Evolutionary conservation across 92 coral and sea anemone species (phyloP).

Genomic region (Zoanthus gigantus): DNA sequence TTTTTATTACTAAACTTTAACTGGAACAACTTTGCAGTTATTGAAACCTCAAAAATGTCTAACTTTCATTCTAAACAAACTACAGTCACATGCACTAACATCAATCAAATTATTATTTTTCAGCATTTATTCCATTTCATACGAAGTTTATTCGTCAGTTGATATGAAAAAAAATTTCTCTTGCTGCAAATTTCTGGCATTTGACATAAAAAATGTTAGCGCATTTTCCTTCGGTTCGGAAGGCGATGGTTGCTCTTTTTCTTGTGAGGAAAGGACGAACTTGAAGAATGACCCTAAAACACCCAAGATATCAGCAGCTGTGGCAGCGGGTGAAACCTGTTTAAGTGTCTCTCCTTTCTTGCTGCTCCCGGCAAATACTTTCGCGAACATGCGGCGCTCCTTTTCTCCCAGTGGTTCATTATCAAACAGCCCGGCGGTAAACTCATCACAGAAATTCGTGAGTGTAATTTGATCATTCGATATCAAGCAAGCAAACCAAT

Average conservation of each 20-base stretch:
- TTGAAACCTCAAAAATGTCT: too few species aligned
- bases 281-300: too few species aligned
- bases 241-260: constrained; percentile 17
- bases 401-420: too few species aligned
- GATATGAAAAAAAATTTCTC: constrained; percentile 15
- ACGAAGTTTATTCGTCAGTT: constrained; percentile 2
- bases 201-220: constrained; percentile 11
- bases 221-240: constrained; percentile 21
- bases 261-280: constrained; percentile 18
- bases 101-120: constrained; percentile 22
- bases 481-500: background rate
- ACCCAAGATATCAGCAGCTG: too few species aligned
- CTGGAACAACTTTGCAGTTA: too few species aligned
- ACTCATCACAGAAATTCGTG: background rate
- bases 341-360: too few species aligned
- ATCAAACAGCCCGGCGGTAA: too few species aligned
- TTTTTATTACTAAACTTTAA: too few species aligned
- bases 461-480: constrained; percentile 16
- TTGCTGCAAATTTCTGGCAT: constrained; percentile 32
- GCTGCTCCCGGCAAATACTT: too few species aligned
- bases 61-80: too few species aligned
- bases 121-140: constrained; percentile 37
- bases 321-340: too few species aligned
- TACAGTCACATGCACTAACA: constrained; percentile 32
- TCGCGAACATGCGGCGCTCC: too few species aligned